Evolutionary conservation across 1,140 invertebrate genomes (phyloP).

Genomic region (Eupeodes corollae): DNA sequence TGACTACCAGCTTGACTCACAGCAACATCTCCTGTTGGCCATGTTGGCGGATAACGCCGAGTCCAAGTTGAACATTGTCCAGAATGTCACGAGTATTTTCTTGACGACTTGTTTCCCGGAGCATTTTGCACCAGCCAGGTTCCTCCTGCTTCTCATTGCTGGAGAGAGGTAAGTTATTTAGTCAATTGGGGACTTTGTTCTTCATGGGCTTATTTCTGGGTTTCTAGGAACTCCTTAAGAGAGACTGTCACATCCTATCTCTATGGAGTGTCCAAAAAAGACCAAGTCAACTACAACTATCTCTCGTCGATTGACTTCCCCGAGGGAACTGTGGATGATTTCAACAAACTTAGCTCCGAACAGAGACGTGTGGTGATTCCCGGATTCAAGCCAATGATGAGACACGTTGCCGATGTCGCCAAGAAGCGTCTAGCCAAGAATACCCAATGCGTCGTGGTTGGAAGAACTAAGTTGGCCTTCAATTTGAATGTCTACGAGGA

Average conservation of each 20-base stretch:
- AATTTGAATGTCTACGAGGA: slow-evolving; percentile 51
- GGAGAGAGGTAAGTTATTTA: slow-evolving; percentile 58
- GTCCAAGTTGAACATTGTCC: slow-evolving; percentile 55
- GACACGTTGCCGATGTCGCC: slow-evolving; percentile 35
- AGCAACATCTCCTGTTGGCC: slow-evolving; percentile 42
- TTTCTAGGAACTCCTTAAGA: slow-evolving; percentile 24
- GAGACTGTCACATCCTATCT: slow-evolving; percentile 31
- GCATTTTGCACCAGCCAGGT: slow-evolving; percentile 69
- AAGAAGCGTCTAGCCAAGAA: slow-evolving; percentile 35
- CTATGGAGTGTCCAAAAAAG: slow-evolving; percentile 34
- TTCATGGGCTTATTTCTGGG: neutral
- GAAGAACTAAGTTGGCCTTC: slow-evolving; percentile 56
- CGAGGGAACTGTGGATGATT: slow-evolving; percentile 19
- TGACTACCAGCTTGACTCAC: slow-evolving; percentile 38
- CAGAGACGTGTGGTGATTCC: slow-evolving; percentile 35
- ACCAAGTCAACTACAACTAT: slow-evolving; percentile 32
- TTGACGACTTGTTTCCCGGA: slow-evolving; percentile 67
- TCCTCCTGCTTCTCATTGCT: slow-evolving; percentile 69
- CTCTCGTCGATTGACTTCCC: slow-evolving; percentile 28
- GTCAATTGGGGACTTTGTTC: slow-evolving; percentile 13
- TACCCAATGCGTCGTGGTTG: slow-evolving; percentile 42
- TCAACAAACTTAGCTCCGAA: slow-evolving; percentile 27
- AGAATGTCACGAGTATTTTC: slow-evolving; percentile 74
- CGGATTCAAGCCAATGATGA: slow-evolving; percentile 29
- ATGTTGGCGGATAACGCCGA: slow-evolving; percentile 45